These are phyloP conservation scores for Poeciliopsis prolifica DNA, from an alignment of 2,113 vertebrate species.

Conservation along the genomic window DNA sequence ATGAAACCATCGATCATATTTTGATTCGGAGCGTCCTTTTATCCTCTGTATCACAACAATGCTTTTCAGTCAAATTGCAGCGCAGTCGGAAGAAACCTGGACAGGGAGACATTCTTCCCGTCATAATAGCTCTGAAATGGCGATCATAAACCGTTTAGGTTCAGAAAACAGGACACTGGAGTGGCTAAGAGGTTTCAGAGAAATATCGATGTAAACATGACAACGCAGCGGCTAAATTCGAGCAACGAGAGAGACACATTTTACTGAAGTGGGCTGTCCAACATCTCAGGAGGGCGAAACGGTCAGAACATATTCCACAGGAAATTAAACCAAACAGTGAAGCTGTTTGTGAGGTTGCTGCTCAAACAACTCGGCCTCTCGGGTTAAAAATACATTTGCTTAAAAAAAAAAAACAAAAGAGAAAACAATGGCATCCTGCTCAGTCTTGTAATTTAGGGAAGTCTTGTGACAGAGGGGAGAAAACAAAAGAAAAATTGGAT, in stretches of 20 bases:
- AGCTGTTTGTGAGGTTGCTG: background rate
- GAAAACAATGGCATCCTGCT: slow-evolving; percentile 19
- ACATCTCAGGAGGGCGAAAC: background rate
- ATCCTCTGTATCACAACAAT: background rate
- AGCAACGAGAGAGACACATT: background rate
- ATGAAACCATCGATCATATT: background rate
- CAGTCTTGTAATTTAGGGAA: no score
- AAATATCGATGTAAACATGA: background rate
- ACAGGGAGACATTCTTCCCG: background rate
- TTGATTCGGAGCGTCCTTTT: background rate
- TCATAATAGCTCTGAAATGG: background rate
- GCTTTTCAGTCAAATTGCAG: background rate
- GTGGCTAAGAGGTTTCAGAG: background rate
- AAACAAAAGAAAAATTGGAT: slow-evolving; percentile 25
- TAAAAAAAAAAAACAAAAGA: slow-evolving; percentile 8
- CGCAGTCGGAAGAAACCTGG: background rate
- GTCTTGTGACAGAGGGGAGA: slow-evolving; percentile 20
- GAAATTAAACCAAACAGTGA: slow-evolving; percentile 19
- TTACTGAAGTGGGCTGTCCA: slow-evolving; percentile 8
- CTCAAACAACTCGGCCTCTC: slow-evolving; percentile 3
- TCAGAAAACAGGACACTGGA: background rate
- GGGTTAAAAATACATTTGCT: slow-evolving; percentile 4
- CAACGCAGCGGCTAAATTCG: background rate
- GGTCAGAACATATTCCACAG: background rate
- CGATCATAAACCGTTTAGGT: background rate